These are phyloP conservation scores for Poeciliopsis paucimaculata DNA, from an alignment of 2,797 vertebrate genomes.

Conservation along the genomic window DNA sequence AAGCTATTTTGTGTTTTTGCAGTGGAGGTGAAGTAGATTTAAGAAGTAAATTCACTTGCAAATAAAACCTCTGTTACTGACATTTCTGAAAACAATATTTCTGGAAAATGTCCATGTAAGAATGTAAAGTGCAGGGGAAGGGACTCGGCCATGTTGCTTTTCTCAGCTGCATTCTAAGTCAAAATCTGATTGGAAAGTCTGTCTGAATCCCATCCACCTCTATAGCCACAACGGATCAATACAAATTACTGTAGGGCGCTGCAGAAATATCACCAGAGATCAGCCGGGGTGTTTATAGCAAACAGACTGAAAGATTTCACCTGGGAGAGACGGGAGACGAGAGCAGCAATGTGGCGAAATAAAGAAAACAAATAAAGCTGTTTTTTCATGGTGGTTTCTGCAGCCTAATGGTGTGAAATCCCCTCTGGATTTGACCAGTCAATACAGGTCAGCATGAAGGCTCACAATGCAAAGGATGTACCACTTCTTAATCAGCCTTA, in stretches of 20 bases:
- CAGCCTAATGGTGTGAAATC: background rate
- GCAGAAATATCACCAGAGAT: conserved; percentile 17
- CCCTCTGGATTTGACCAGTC: background rate
- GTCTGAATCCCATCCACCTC: conserved; percentile 21
- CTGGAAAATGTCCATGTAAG: background rate
- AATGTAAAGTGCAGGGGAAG: background rate
- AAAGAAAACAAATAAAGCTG: conserved; percentile 1
- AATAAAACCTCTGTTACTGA: background rate
- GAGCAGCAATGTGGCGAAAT: conserved; percentile 3
- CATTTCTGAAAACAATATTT: conserved; percentile 5
- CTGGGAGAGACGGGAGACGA: background rate
- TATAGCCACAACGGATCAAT: conserved; percentile 30
- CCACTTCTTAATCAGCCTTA: background rate
- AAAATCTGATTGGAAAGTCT: conserved; percentile 6
- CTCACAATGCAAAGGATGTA: background rate
- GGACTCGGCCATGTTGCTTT: background rate
- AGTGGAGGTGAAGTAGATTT: background rate
- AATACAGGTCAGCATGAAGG: background rate
- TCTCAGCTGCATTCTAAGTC: conserved; percentile 7
- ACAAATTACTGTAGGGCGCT: conserved; percentile 14
- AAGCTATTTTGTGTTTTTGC: background rate
- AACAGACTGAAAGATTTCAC: conserved; percentile 12
- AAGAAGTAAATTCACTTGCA: background rate
- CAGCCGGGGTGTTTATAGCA: conserved; percentile 14
- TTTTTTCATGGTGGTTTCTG: background rate